phyloP scores from a whole-genome alignment of 2,113 vertebrate species.

The Arenaria interpres region DNA sequence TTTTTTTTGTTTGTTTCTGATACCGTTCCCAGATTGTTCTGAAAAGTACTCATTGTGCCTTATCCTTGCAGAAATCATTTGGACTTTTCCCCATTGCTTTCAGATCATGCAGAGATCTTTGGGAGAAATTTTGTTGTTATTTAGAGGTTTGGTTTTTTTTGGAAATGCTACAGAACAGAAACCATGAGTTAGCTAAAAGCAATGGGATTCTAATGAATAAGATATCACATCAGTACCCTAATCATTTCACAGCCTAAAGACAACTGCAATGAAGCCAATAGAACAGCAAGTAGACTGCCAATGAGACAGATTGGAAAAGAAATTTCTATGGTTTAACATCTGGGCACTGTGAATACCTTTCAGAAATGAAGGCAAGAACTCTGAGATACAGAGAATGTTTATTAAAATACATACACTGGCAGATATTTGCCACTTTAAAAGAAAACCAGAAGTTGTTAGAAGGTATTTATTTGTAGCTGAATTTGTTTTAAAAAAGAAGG shows the following conservation, averaged over 20 bases:
- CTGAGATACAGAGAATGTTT: background rate
- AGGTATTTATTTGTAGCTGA: background rate
- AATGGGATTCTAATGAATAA: slow-evolving; percentile 61
- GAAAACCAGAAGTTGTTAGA: background rate
- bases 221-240: slow-evolving; percentile 68
- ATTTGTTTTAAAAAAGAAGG: background rate
- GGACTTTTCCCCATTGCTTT: background rate
- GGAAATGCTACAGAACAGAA: background rate
- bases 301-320: slow-evolving; percentile 72
- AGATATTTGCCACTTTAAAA: background rate
- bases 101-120: background rate
- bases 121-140: background rate
- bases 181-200: slow-evolving; percentile 45
- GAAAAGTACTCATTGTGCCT: background rate
- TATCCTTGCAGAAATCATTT: background rate
- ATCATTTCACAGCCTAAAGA: slow-evolving; percentile 73
- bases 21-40: background rate
- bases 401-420: background rate
- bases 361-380: slow-evolving; percentile 28
- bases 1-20: background rate
- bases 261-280: slow-evolving; percentile 57
- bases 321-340: slow-evolving; percentile 65
- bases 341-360: slow-evolving; percentile 56
- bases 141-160: slow-evolving; percentile 1
- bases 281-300: slow-evolving; percentile 63